Evolutionary conservation across 2,113 vertebrate genomes (phyloP), one percentile per base, ranked within the genome.

Genomic region (Ursus arctos): DNA sequence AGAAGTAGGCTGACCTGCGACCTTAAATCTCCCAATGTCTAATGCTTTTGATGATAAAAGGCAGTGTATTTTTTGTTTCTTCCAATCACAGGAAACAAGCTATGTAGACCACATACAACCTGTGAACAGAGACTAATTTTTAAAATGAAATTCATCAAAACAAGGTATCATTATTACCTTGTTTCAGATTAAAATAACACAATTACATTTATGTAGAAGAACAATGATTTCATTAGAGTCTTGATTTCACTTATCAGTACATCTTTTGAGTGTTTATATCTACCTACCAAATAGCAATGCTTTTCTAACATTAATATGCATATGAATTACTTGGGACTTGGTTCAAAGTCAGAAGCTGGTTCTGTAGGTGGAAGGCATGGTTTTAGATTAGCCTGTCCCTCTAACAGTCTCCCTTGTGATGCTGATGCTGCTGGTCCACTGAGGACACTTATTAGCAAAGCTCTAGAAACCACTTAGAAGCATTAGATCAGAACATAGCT

Each of bases 111-210:
- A 22, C 36, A 4, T 12, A 16, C 2, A 43, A 4, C 1, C 47
- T 40, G 3, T 80, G n/a, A 85, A 72, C 26, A 43, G n/a, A 43
- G 71, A 22, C 26, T 61, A 11, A 15, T 55, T 71, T 86, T 80
- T 51, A 83, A 36, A 85, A 91, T 43, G 47, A 93, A 89, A 61
- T 49, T 74, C 28, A 84, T n/a, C 24, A 31, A 89, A 85, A 72
- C 21, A 6, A 51, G 69, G 14, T 31, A 51, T 63, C 18, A 18
- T 19, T 28, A 49, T 72, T 36, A 51, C 21, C 49, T 67, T 28
- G n/a, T 49, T 72, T 51, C 21, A 16, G 33, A 55, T 74, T 53
- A 87, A 86, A 90, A 90, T 15, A 91, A 59, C 57, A 81, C 28
- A 24, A 31, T 59, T 53, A 36, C 33, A 69, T 26, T 43, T 43